Evolutionary conservation across 2,888 invertebrate genomes (phyloP).

Genomic region (Ferrisia virgata): DNA sequence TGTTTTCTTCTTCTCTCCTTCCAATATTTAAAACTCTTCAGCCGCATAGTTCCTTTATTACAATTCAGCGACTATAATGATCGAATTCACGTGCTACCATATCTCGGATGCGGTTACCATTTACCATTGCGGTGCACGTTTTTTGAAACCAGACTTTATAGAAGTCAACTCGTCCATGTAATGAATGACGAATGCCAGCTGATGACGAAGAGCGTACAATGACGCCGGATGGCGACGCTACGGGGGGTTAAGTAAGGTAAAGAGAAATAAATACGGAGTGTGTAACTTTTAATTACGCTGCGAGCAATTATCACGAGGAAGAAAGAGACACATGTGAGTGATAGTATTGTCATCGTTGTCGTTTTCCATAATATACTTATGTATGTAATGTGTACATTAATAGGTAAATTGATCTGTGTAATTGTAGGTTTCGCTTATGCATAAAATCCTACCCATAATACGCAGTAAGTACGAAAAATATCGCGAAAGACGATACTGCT

Average conservation of each 20-base stretch:
- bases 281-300: background rate
- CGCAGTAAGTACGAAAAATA: no score
- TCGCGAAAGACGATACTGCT: no score
- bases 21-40: no score
- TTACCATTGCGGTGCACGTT: background rate
- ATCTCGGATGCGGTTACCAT: background rate
- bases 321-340: background rate
- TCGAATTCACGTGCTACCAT: background rate
- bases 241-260: background rate
- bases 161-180: background rate
- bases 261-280: background rate
- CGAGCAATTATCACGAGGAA: background rate
- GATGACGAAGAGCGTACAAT: background rate
- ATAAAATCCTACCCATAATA: no score
- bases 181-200: background rate
- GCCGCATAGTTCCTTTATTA: background rate
- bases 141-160: background rate
- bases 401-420: no score
- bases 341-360: background rate
- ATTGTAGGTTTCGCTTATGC: no score
- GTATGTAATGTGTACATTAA: no score
- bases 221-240: background rate
- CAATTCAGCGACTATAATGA: background rate
- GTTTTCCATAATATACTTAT: background rate
- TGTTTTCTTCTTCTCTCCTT: background rate